Evolutionary conservation across 2,888 invertebrate genomes (phyloP), one percentile per base, ranked within the genome.

Genomic region (Drosophila meridiana): DNA sequence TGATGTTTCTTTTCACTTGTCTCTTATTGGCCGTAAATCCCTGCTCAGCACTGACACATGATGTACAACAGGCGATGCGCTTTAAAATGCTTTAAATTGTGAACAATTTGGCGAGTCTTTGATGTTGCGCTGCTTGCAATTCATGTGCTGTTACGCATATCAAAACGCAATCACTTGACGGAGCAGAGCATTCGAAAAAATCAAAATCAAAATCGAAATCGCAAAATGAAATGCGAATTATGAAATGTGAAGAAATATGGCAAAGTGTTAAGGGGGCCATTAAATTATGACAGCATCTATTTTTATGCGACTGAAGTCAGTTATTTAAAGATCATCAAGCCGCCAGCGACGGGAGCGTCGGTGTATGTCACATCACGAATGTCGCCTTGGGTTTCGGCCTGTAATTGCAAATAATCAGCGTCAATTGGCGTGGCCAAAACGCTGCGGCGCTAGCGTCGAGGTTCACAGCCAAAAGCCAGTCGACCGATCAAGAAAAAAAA

Each of bases 321-420:
- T 34, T 65, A 70, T 68, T 70, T 60, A 68, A 57, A 63, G 63
- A 64, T 78, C 58, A 42, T 62, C 45, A 67, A 68, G 68, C 40
- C 26, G 53, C 38, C 36, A 47, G 56, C 55, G 42, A 56, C 42
- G 36, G 40, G 40, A 55, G 72, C 56, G 68, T 52, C 66, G 78
- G 53, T 63, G 55, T 70, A 34, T 78, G 77, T 76, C 80, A 76
- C 76, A 80, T 70, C 85, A 80, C 75, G 78, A 88, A 57, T 73
- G 65, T 76, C 64, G 85, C 85, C 79, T 87, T 89, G 71, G 82
- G 65, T 76, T 73, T 76, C 83, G 50, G 69, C 58, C 73, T 70
- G 69, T 89, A 87, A 87, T 89, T 87, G 83, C 83, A 82, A 76
- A 83, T 89, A 87, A 87, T 87, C 79, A 88, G 75, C 83, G 76